These are phyloP conservation scores for Schizaphis graminum DNA, from an alignment of 2,888 invertebrate genomes.

Conservation along the genomic window DNA sequence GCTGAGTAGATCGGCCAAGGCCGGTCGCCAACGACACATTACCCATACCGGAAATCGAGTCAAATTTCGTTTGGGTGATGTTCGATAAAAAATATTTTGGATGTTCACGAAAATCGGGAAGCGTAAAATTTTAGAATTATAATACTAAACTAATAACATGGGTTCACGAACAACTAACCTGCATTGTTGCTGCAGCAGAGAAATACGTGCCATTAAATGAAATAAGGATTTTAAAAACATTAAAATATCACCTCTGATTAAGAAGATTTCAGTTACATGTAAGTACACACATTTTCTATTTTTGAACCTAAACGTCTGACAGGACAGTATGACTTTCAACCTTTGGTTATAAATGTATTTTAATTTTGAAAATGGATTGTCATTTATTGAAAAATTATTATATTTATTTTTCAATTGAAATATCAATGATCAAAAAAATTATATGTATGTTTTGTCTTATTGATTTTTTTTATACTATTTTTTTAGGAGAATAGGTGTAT, in stretches of 20 bases:
- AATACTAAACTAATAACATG: neutral
- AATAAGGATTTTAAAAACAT: neutral
- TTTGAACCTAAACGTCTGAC: neutral
- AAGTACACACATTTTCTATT: neutral
- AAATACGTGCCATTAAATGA: neutral
- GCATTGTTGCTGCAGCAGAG: neutral
- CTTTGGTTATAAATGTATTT: neutral
- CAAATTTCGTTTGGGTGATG: neutral
- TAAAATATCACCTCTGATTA: neutral
- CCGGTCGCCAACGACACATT: neutral
- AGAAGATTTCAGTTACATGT: neutral
- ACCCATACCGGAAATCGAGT: conserved; percentile 10
- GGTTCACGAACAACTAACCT: neutral
- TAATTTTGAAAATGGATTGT: neutral
- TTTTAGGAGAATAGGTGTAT: too few relatives aligned
- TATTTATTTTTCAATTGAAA: neutral
- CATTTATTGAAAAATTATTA: neutral
- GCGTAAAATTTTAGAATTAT: neutral
- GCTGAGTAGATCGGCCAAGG: neutral
- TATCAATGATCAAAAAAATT: neutral
- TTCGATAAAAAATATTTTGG: neutral
- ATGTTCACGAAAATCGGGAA: neutral
- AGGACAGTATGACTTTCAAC: neutral
- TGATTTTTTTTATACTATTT: too few relatives aligned
- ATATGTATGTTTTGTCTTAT: too few relatives aligned